Evolutionary conservation across 1,140 invertebrate genomes (phyloP).

Genomic region (Akabosia matsudoensis): DNA sequence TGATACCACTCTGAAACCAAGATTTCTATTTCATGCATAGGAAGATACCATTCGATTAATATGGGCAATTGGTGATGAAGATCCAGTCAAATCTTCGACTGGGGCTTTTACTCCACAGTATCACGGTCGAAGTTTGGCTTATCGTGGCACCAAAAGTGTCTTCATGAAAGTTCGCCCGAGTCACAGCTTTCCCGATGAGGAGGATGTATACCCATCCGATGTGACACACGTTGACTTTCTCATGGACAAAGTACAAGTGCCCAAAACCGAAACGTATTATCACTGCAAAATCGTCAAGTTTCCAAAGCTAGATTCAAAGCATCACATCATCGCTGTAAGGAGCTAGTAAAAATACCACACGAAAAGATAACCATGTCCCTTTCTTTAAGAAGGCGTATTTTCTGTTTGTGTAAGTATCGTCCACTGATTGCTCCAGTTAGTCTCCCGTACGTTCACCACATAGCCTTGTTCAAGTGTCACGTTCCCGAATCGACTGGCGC

Average conservation of each 20-base stretch:
- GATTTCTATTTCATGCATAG: conserved; percentile 52
- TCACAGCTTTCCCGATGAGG: conserved; percentile 50
- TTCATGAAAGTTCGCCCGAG: conserved; percentile 55
- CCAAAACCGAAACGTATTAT: conserved; percentile 26
- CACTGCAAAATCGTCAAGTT: conserved; percentile 75
- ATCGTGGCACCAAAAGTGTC: conserved; percentile 63
- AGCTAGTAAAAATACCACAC: neutral
- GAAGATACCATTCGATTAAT: conserved; percentile 71
- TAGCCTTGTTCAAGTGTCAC: conserved; percentile 76
- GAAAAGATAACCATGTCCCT: neutral
- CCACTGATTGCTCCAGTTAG: conserved; percentile 57
- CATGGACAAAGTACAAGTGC: conserved; percentile 59
- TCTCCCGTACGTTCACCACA: conserved; percentile 68
- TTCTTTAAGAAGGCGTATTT: too few species aligned
- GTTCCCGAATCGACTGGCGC: conserved; percentile 46
- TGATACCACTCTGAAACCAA: neutral
- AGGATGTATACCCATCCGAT: conserved; percentile 55
- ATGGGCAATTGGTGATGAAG: conserved; percentile 67
- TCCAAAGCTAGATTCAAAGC: conserved; percentile 63
- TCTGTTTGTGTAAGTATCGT: conserved; percentile 58
- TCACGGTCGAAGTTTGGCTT: conserved; percentile 56
- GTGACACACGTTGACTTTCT: conserved; percentile 66
- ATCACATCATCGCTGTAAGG: conserved; percentile 73
- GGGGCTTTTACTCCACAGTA: conserved; percentile 51
- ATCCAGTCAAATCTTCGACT: conserved; percentile 60